phyloP scores from a whole-genome alignment of 2,113 vertebrate genomes.

The Thunnus maccoyii region DNA sequence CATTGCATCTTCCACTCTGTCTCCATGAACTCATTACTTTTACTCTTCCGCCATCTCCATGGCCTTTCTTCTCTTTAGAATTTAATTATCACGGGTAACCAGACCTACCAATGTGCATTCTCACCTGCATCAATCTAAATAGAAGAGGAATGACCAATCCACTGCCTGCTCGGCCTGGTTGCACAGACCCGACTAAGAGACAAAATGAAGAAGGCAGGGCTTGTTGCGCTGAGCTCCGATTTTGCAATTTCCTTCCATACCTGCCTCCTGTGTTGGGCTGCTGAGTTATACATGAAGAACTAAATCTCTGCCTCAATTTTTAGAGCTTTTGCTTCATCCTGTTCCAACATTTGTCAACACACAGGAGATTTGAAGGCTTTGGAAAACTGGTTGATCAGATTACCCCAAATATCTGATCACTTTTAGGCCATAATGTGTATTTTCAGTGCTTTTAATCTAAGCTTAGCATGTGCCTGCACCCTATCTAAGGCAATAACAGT shows the following conservation, averaged over 20 bases:
- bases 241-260: slow-evolving; percentile 45
- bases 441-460: slow-evolving; percentile 64
- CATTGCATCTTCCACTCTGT: slow-evolving; percentile 16
- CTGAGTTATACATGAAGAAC: neutral
- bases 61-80: slow-evolving; percentile 69
- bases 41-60: slow-evolving; percentile 28
- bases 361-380: slow-evolving; percentile 53
- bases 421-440: slow-evolving; percentile 51
- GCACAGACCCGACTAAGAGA: slow-evolving; percentile 19
- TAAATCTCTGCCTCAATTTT: slow-evolving; percentile 17
- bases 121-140: slow-evolving; percentile 64
- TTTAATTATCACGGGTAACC: slow-evolving; percentile 68
- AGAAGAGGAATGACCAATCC: slow-evolving; percentile 46
- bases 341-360: slow-evolving; percentile 47
- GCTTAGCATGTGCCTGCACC: slow-evolving; percentile 20
- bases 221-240: slow-evolving; percentile 24
- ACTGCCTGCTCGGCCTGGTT: neutral
- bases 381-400: slow-evolving; percentile 67
- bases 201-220: slow-evolving; percentile 46
- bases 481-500: slow-evolving; percentile 37
- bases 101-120: slow-evolving; percentile 46
- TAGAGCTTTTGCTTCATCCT: slow-evolving; percentile 39
- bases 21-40: slow-evolving; percentile 48
- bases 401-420: slow-evolving; percentile 64
- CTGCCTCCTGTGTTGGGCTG: slow-evolving; percentile 25